Conservation (phyloP, 23 tunicate genomes). For the Phallusia fumigata region DNA sequence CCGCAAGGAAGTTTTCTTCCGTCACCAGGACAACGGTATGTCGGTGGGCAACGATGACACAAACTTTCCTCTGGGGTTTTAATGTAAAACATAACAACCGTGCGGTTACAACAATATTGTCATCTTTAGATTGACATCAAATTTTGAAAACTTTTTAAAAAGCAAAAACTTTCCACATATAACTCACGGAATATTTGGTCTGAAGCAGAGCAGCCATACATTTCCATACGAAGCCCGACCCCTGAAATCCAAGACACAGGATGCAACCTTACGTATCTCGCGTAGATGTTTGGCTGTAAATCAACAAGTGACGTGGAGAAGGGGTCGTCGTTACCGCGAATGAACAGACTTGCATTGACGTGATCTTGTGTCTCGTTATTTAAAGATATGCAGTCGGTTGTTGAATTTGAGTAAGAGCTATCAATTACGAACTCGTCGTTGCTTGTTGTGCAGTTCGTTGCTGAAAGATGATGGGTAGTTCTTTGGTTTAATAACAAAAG, state of each 20-base stretch:
- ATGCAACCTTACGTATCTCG: constrained; percentile 13
- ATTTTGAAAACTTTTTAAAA: no score
- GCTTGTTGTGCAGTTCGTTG: background rate
- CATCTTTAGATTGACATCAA: no score
- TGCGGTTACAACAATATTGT: no score
- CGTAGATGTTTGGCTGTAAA: background rate
- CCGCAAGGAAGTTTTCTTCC: constrained; percentile 33
- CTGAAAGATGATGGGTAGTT: no score
- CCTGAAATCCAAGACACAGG: constrained; percentile 17
- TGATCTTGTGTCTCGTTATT: background rate
- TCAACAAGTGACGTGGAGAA: background rate
- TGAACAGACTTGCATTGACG: background rate
- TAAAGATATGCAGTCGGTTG: background rate
- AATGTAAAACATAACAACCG: no score
- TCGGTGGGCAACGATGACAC: constrained; percentile 27
- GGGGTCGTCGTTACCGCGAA: background rate
- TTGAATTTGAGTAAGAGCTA: background rate
- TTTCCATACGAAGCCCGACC: constrained; percentile 18
- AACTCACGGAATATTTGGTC: background rate
- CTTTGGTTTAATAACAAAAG: no score
- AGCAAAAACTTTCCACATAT: no score
- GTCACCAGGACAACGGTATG: constrained; percentile 39
- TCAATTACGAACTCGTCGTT: background rate
- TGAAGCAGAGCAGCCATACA: constrained; percentile 6
- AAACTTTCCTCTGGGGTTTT: background rate